phyloP scores from a whole-genome alignment of 2,888 invertebrate genomes.

The Platycnemis pennipes region DNA sequence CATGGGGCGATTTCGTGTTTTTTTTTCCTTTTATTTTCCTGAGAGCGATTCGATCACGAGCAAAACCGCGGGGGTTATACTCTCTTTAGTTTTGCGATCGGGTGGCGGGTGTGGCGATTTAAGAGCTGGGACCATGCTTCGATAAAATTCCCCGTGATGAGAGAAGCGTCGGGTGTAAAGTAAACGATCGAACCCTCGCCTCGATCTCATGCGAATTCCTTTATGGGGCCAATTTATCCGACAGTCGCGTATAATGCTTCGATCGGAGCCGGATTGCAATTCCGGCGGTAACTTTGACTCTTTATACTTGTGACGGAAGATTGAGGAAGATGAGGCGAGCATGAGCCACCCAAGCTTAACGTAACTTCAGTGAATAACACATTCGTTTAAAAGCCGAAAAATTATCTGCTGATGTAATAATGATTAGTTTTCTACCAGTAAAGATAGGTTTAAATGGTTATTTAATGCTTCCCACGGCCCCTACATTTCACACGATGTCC shows the following conservation, averaged over 20 bases:
- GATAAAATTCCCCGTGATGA: slow-evolving; percentile 7
- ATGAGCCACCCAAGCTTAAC: not conserved
- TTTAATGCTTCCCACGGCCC: too few species aligned
- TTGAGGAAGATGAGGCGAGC: not conserved
- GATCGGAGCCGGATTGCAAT: not conserved
- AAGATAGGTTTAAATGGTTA: too few species aligned
- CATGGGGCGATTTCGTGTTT: not conserved
- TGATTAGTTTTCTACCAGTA: too few species aligned
- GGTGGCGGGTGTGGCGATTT: not conserved
- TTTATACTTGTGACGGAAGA: too few species aligned
- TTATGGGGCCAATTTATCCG: not conserved
- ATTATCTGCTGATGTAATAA: too few species aligned
- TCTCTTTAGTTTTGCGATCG: not conserved
- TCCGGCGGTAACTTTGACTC: not conserved
- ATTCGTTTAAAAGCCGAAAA: not conserved
- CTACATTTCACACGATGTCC: too few species aligned
- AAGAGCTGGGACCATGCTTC: not conserved
- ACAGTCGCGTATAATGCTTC: not conserved
- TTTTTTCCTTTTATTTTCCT: not conserved
- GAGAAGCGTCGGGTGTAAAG: not conserved
- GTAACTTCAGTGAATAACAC: not conserved
- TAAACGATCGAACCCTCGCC: not conserved
- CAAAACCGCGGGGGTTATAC: not conserved
- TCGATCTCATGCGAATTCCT: not conserved
- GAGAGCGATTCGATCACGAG: not conserved